These are phyloP conservation scores for Myiotriccus ornatus DNA, from an alignment of 2,797 vertebrate genomes.

Conservation along the genomic window DNA sequence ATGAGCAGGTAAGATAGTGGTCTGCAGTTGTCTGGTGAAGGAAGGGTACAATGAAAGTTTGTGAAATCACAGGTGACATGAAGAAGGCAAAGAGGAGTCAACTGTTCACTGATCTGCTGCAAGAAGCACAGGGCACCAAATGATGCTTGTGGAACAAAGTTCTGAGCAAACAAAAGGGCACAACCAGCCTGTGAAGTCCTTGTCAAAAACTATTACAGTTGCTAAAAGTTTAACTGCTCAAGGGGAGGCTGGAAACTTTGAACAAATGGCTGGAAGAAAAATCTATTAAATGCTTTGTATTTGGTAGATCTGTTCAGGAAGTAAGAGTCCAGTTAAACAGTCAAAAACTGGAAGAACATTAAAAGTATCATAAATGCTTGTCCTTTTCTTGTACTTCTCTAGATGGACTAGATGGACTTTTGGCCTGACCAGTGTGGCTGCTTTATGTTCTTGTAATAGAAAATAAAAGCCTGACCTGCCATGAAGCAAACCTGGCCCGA, in stretches of 20 bases:
- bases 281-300: neutral
- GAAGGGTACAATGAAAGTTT: neutral
- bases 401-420: neutral
- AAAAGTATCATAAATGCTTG: neutral
- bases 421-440: neutral
- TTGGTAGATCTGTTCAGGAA: neutral
- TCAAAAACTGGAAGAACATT: neutral
- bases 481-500: neutral
- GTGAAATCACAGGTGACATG: neutral
- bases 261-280: neutral
- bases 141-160: neutral
- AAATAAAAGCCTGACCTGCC: neutral
- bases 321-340: neutral
- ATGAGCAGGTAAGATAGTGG: neutral
- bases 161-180: neutral
- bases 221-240: neutral
- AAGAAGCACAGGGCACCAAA: neutral
- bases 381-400: neutral
- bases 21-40: neutral
- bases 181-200: neutral
- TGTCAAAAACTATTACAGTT: neutral
- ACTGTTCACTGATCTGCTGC: neutral
- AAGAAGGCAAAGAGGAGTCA: neutral
- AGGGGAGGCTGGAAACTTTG: neutral
- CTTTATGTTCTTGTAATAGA: neutral